phyloP scores from a whole-genome alignment of 2,888 invertebrate species.

The Auanema freiburgensis region DNA sequence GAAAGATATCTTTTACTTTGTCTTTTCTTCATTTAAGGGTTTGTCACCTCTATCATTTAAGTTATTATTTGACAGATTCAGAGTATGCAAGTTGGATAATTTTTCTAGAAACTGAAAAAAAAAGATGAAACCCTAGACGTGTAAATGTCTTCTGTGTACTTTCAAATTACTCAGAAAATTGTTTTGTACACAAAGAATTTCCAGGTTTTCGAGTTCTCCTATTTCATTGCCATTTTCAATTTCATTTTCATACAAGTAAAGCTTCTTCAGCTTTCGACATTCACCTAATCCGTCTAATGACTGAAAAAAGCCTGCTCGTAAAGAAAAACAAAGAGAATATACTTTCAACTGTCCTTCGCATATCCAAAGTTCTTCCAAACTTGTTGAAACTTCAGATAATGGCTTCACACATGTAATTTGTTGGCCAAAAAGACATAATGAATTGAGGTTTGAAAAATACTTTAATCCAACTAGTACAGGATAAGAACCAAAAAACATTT shows the following conservation, averaged over 20 bases:
- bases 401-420: constrained; percentile 51
- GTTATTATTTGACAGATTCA: constrained; percentile 42
- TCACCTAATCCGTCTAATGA: constrained; percentile 50
- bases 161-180: constrained; percentile 30
- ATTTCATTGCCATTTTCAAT: constrained; percentile 44
- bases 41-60: constrained; percentile 37
- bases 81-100: constrained; percentile 34
- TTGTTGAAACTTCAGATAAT: constrained; percentile 47
- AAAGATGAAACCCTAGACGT: background rate
- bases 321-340: background rate
- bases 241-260: constrained; percentile 53
- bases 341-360: constrained; percentile 52
- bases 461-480: constrained; percentile 55
- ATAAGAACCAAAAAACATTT: constrained; percentile 55
- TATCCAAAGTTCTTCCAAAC: constrained; percentile 55
- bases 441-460: constrained; percentile 46
- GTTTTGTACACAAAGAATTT: constrained; percentile 39
- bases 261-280: constrained; percentile 42
- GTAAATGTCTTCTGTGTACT: constrained; percentile 14
- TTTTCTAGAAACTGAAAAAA: constrained; percentile 39
- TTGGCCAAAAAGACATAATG: constrained; percentile 43
- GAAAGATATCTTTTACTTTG: background rate
- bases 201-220: constrained; percentile 28
- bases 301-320: constrained; percentile 21
- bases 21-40: background rate